Evolutionary conservation across 1,140 invertebrate genomes (phyloP), one percentile per base, ranked within the genome.

Genomic region (Drosophila micromelanica): DNA sequence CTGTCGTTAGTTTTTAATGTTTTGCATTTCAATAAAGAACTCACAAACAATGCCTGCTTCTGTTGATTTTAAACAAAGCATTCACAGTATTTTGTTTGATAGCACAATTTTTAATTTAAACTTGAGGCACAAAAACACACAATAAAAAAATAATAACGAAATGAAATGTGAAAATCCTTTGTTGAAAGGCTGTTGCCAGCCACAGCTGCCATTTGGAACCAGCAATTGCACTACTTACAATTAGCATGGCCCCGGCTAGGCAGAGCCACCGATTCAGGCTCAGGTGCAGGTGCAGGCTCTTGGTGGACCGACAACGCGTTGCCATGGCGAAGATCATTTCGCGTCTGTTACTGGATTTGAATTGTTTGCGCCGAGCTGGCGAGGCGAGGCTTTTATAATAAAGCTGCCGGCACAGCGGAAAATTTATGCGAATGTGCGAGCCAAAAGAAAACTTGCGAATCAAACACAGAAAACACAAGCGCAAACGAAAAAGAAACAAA

Each of bases 311-410:
- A 52, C 32, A 59, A 40, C 40, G 79, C 55, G 62, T 57, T 85
- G 64, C 40, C 78, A 71, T 75, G 27, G 73, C 76, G 69, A 63
- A 77, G 73, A 90, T 87, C 63, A 60, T 90, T 79, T 68, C 82
- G 87, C 87, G 79, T 49, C 73, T 61, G 78, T 72, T 73, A 63
- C 89, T 89, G 72, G 74, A 73, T 62, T 76, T 71, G 73, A 73
- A 85, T 90, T 91, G 89, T 89, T 81, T 74, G 74, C 78, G 73
- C 23, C 73, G 68, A 78, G 74, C 71, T 73, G 70, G 69, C 48
- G 46, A 70, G 52, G 54, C 46, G 79, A 51, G 76, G 80, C 89
- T 91, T 91, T 91, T 91, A 91, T 91, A 91, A 90, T 84, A 60
- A 76, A 65, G 68, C 72, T 52, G 48, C 68, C 81, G 86, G 61